These are phyloP conservation scores for Pterois miles DNA, from an alignment of 2,797 vertebrate genomes.

Conservation along the genomic window DNA sequence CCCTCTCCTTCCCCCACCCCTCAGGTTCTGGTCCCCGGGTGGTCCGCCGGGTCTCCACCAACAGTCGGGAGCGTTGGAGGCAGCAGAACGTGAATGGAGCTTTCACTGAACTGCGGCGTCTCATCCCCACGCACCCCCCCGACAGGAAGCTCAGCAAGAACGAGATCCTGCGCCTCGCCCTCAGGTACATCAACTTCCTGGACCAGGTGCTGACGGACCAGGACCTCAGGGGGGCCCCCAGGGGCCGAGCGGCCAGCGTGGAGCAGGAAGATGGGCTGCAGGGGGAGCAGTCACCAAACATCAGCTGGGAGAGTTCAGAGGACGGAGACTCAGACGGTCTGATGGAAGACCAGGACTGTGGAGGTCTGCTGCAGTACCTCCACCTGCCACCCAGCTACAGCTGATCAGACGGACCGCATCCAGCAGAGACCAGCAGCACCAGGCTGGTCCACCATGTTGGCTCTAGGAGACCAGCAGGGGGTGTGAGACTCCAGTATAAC, in stretches of 20 bases:
- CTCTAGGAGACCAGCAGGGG: background rate
- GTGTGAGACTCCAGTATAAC: too few species aligned
- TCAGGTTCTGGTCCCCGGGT: constrained; percentile 87
- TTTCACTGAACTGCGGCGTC: constrained; percentile 89
- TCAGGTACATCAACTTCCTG: constrained; percentile 95
- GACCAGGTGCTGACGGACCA: constrained; percentile 87
- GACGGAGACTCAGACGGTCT: constrained; percentile 79
- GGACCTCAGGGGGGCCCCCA: constrained; percentile 63
- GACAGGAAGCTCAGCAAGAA: constrained; percentile 97
- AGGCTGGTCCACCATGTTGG: background rate
- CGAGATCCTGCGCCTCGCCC: constrained; percentile 91
- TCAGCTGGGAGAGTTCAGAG: constrained; percentile 69
- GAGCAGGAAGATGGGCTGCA: constrained; percentile 86
- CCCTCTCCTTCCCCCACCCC: background rate
- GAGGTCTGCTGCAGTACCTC: background rate
- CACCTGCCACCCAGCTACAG: background rate
- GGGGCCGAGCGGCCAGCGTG: constrained; percentile 1
- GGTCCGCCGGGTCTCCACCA: constrained; percentile 87
- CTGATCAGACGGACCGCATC: background rate
- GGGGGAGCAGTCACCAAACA: constrained; percentile 87
- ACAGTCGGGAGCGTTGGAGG: constrained; percentile 91
- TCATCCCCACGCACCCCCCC: constrained; percentile 91
- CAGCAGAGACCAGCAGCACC: background rate
- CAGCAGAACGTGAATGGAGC: constrained; percentile 95
- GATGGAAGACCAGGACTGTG: constrained; percentile 81